phyloP scores from a whole-genome alignment of 2,797 vertebrate genomes.

The Astyanax mexicanus region DNA sequence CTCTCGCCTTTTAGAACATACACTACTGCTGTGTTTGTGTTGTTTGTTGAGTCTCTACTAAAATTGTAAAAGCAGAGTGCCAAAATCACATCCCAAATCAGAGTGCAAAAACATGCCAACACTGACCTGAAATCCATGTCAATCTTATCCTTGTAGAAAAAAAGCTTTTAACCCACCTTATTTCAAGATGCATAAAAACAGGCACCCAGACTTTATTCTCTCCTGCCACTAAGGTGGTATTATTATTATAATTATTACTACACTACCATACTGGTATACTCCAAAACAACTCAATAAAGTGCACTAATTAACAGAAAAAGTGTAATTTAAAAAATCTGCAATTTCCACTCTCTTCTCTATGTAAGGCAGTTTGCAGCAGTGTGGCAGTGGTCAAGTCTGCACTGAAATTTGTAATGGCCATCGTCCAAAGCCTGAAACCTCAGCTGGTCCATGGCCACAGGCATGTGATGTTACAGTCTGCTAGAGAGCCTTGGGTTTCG shows the following conservation, averaged over 20 bases:
- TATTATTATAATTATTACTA: background rate
- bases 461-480: slow-evolving; percentile 64
- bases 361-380: background rate
- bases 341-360: background rate
- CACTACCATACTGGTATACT: background rate
- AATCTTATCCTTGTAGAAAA: too few relatives aligned
- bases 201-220: too few relatives aligned
- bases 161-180: too few relatives aligned
- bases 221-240: too few relatives aligned
- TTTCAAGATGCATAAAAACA: too few relatives aligned
- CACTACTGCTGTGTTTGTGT: too few relatives aligned
- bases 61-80: too few relatives aligned
- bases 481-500: slow-evolving; percentile 76
- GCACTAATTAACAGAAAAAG: slow-evolving; percentile 3
- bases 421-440: slow-evolving; percentile 39
- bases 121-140: too few relatives aligned
- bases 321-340: slow-evolving; percentile 20
- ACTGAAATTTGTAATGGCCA: slow-evolving; percentile 47
- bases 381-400: slow-evolving; percentile 14
- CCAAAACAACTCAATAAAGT: background rate
- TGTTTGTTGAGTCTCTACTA: too few relatives aligned
- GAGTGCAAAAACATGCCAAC: too few relatives aligned
- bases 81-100: too few relatives aligned
- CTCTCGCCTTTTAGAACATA: too few relatives aligned
- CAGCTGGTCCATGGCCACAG: slow-evolving; percentile 58